These are phyloP conservation scores for Malurus leucopterus DNA, from an alignment of 2,797 vertebrate genomes.

Conservation along the genomic window DNA sequence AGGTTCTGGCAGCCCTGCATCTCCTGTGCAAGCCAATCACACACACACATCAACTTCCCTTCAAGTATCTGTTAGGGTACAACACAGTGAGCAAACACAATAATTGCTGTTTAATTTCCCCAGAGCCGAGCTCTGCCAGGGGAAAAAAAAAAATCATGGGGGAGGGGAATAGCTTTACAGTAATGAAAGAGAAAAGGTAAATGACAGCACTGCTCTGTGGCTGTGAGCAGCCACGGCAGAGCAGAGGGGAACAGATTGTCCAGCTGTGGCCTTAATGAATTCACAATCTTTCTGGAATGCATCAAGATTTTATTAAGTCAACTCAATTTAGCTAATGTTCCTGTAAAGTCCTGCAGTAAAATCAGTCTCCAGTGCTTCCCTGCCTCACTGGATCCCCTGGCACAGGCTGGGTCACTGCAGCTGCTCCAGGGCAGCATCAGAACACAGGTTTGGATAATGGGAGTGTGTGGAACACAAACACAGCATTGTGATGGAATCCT, in stretches of 20 bases:
- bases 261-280: constrained; percentile 53
- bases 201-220: not conserved
- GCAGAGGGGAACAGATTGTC: not conserved
- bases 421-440: accelerated
- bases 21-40: not conserved
- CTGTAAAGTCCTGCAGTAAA: not conserved
- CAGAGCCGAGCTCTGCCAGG: not conserved
- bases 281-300: constrained; percentile 42
- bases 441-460: accelerated
- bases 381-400: not conserved
- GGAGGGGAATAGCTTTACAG: not conserved
- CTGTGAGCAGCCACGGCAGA: not conserved
- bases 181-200: constrained; percentile 44
- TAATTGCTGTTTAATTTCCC: constrained; percentile 53
- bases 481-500: not conserved
- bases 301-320: constrained; percentile 38
- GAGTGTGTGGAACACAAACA: not conserved
- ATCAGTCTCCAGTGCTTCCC: not conserved
- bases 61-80: not conserved
- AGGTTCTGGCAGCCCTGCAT: not conserved
- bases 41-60: not conserved
- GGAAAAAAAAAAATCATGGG: not conserved
- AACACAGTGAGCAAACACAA: constrained; percentile 23
- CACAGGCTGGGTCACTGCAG: not conserved
- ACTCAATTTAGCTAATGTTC: constrained; percentile 13